phyloP scores from a whole-genome alignment of 2,797 vertebrate species.

The Agapornis canus region DNA sequence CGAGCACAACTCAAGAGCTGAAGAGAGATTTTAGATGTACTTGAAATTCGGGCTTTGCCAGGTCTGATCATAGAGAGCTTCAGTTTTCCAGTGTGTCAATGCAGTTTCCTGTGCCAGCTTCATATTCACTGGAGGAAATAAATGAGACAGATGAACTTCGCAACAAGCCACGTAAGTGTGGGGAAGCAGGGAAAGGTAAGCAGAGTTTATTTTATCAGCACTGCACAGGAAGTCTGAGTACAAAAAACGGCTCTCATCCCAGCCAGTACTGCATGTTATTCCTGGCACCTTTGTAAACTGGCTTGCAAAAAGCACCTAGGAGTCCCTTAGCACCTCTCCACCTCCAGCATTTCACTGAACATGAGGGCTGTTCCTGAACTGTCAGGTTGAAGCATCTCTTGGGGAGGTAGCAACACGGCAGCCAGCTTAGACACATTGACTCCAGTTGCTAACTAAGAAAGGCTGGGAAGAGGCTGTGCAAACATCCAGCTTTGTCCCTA shows the following conservation, averaged over 20 bases:
- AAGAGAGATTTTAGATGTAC: neutral
- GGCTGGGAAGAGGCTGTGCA: neutral
- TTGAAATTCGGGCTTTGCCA: neutral
- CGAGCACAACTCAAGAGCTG: neutral
- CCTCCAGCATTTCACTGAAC: neutral
- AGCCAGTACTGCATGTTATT: slow-evolving; percentile 26
- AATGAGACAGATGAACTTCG: neutral
- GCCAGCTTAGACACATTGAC: neutral
- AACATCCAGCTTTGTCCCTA: neutral
- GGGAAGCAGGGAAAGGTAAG: slow-evolving; percentile 20
- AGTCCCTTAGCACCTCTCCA: neutral
- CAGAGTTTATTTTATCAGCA: slow-evolving; percentile 60
- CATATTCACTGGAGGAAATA: neutral
- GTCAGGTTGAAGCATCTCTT: neutral
- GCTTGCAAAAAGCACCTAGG: neutral
- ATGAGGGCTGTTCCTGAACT: neutral
- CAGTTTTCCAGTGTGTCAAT: neutral
- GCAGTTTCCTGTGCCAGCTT: neutral
- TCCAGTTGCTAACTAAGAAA: neutral
- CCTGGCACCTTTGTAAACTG: slow-evolving; percentile 30
- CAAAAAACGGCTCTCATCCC: slow-evolving; percentile 27
- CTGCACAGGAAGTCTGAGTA: slow-evolving; percentile 31
- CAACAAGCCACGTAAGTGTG: slow-evolving; percentile 2
- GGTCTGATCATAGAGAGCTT: neutral
- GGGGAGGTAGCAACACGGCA: neutral